phyloP scores from a whole-genome alignment of 2,888 invertebrate genomes.

The Eupithecia subfuscata region DNA sequence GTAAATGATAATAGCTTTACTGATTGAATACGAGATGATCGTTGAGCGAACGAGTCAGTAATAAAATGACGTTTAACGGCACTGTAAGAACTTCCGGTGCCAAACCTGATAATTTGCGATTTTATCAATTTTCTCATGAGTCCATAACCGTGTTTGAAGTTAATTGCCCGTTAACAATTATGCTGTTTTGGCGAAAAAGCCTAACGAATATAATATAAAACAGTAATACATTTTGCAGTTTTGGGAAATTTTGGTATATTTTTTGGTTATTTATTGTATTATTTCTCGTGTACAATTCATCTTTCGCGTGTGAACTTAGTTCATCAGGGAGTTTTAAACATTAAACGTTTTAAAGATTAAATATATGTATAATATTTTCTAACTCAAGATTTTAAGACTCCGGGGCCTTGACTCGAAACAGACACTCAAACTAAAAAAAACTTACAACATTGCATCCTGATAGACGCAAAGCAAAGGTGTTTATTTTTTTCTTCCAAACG shows the following conservation, averaged over 20 bases:
- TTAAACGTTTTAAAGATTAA: not conserved
- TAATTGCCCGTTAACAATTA: slow-evolving; percentile 29
- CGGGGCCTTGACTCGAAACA: not conserved
- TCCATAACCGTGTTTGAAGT: slow-evolving; percentile 23
- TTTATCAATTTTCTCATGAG: slow-evolving; percentile 36
- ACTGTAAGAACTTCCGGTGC: slow-evolving; percentile 53
- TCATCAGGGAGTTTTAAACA: not conserved
- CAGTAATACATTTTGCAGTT: not conserved
- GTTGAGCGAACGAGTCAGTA: slow-evolving; percentile 34
- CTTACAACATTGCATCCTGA: slow-evolving; percentile 33
- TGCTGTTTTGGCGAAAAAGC: slow-evolving; percentile 18
- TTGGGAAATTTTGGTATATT: not conserved
- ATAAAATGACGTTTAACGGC: slow-evolving; percentile 60
- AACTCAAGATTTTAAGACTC: not conserved
- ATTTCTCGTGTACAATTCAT: not conserved
- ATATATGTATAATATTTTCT: not conserved
- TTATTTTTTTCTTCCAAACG: slow-evolving; percentile 67
- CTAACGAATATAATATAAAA: slow-evolving; percentile 20
- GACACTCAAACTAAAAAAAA: slow-evolving; percentile 17
- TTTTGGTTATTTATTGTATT: not conserved
- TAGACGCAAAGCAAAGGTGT: slow-evolving; percentile 71
- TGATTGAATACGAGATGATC: slow-evolving; percentile 1
- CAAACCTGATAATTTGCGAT: slow-evolving; percentile 43
- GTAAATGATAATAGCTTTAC: not conserved
- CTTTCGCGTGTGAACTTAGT: slow-evolving; percentile 2